These are phyloP conservation scores for Callithrix jacchus DNA, from an alignment of 2,113 vertebrate genomes.

Conservation along the genomic window DNA sequence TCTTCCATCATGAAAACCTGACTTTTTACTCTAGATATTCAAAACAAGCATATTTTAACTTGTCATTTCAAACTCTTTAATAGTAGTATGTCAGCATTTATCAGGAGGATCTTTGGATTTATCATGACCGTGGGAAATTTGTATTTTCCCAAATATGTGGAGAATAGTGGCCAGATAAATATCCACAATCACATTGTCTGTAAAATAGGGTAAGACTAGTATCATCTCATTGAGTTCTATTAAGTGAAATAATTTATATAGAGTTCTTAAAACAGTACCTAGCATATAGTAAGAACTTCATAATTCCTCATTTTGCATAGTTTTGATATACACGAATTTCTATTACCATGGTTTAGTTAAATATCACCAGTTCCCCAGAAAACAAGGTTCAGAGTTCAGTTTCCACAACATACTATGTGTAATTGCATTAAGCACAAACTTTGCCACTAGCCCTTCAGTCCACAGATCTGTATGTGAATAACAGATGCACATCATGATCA, in stretches of 20 bases:
- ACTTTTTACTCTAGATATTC: neutral
- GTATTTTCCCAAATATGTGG: neutral
- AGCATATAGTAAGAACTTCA: neutral
- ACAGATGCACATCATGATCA: neutral
- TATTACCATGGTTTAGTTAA: neutral
- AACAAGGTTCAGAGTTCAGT: conserved; percentile 1
- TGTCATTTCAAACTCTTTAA: neutral
- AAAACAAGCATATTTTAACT: neutral
- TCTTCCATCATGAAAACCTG: neutral
- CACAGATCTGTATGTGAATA: neutral
- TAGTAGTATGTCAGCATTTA: neutral
- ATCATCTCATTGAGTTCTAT: neutral
- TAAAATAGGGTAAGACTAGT: neutral
- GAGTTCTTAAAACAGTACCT: conserved; percentile 15
- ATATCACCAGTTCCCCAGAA: neutral
- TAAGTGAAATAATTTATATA: neutral
- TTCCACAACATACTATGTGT: neutral
- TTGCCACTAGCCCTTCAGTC: neutral
- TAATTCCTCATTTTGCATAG: neutral
- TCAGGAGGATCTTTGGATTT: neutral
- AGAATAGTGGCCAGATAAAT: conserved; percentile 1
- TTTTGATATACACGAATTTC: neutral
- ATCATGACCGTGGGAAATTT: neutral
- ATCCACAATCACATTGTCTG: neutral
- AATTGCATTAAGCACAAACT: neutral